phyloP scores from a whole-genome alignment of 92 coral and sea anemone species.

The Plumapathes pennacea region DNA sequence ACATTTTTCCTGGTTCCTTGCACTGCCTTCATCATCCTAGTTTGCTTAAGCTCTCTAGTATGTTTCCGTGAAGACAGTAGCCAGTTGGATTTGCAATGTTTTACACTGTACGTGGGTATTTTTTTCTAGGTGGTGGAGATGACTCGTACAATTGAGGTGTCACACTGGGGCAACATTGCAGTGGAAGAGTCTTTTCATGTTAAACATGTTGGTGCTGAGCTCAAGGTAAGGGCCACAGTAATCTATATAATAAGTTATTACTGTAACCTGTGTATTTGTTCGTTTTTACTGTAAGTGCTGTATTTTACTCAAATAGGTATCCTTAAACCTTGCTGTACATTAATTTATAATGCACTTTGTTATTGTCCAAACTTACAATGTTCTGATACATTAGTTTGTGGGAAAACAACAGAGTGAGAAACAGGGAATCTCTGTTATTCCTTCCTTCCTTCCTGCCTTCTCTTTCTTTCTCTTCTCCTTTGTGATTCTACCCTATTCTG shows the following conservation, averaged over 20 bases:
- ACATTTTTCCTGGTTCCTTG: too few relatives aligned
- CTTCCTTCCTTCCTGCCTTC: too few relatives aligned
- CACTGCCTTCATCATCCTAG: too few relatives aligned
- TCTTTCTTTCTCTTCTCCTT: too few relatives aligned
- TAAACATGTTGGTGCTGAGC: constrained; percentile 91
- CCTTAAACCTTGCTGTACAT: neutral
- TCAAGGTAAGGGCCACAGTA: constrained; percentile 62
- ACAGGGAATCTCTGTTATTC: neutral
- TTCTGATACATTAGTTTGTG: too few relatives aligned
- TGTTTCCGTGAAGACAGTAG: neutral
- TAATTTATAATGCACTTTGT: neutral
- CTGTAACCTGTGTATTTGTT: neutral
- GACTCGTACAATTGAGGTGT: constrained; percentile 84
- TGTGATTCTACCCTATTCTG: neutral
- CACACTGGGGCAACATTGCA: constrained; percentile 99
- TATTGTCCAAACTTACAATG: too few relatives aligned
- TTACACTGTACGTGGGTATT: neutral
- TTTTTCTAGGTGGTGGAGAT: constrained; percentile 68
- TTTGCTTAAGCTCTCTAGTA: too few relatives aligned
- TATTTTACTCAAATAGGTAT: neutral
- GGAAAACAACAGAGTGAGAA: too few relatives aligned
- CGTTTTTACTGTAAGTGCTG: neutral
- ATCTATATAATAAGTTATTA: neutral
- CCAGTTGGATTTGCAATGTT: neutral
- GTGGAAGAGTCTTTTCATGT: constrained; percentile 96